Conservation (phyloP, 2,797 vertebrate species). For the Dryobates pubescens region DNA sequence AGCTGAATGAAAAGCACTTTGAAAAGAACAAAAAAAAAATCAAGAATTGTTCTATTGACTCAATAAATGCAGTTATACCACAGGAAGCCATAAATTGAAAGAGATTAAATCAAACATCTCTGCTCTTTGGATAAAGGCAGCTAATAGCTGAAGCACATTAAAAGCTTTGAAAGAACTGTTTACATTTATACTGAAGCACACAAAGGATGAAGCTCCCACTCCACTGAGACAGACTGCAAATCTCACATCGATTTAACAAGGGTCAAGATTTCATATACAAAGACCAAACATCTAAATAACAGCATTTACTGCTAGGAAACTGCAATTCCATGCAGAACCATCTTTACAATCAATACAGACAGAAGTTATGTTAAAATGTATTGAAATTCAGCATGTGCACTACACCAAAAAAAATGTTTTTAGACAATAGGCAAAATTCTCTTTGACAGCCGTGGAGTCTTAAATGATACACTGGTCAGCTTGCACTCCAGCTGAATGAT, state of each 20-base stretch:
- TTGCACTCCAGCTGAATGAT: background rate
- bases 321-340: background rate
- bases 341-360: background rate
- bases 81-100: background rate
- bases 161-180: constrained; percentile 20
- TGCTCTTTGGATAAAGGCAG: background rate
- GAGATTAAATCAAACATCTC: background rate
- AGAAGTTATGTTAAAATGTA: background rate
- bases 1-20: background rate
- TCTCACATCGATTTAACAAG: background rate
- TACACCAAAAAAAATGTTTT: background rate
- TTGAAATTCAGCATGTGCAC: background rate
- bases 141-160: background rate
- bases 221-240: background rate
- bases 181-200: background rate
- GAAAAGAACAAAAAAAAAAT: background rate
- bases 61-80: background rate
- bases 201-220: background rate
- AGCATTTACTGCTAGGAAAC: background rate
- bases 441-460: background rate
- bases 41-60: background rate
- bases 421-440: background rate
- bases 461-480: background rate
- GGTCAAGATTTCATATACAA: background rate
- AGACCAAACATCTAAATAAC: constrained; percentile 6